Evolutionary conservation across 2,888 invertebrate species (phyloP), one percentile per base, ranked within the genome.

Genomic region (Brachyptera risi): DNA sequence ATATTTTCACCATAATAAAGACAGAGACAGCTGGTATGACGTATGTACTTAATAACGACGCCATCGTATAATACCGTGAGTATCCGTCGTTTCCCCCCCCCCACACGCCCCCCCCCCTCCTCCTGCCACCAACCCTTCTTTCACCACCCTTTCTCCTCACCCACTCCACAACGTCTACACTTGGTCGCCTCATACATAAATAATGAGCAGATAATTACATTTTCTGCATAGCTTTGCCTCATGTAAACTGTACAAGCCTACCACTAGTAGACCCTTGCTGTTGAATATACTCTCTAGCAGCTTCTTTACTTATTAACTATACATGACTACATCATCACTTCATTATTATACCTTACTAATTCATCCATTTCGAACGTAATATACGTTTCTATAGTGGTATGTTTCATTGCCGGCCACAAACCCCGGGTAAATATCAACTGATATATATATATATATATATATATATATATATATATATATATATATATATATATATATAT

Each of bases 141-240:
- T n/a, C n/a, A n/a, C n/a, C n/a, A 23, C 42, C 27, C 17, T 17
- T 21, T 21, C 21, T 21, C 54, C 13, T 42, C 38, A 24, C 21
- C 42, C 35, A 38, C 38, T 27, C 47, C 38, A n/a, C n/a, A n/a
- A n/a, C n/a, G n/a, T 50, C 37, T 38, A 35, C 42, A 21, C 42
- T 59, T 56, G 31, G 13, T 19, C 13, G 35, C 47, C 40, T 59
- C 58, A 35, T 54, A 51, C 61, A 58, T 61, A 58, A 61, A 58
- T 61, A 61, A 61, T 61, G 38, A 58, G 58, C 51, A 40, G 51
- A 58, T 61, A 61, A 61, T 61, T 61, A 58, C 58, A 58, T 61
- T 58, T 61, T 51, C 61, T 61, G 58, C 61, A 58, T 57, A 61
- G 60, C 49, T 61, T 21, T 26, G 37, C 49, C 35, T n/a, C 17